These are phyloP conservation scores for Chaitophorus viminalis DNA, from an alignment of 2,888 invertebrate species.

Conservation along the genomic window DNA sequence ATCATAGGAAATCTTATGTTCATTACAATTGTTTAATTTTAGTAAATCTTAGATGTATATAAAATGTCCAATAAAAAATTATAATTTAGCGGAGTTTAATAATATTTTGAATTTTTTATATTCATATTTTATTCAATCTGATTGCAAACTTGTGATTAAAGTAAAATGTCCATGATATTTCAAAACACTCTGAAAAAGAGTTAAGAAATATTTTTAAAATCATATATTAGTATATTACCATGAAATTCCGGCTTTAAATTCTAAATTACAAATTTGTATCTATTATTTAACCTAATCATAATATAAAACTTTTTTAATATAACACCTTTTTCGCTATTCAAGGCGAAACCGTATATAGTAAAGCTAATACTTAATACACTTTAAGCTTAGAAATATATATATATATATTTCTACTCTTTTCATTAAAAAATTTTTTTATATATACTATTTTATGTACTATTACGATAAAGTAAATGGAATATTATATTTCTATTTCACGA, in stretches of 20 bases:
- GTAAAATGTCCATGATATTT: background rate
- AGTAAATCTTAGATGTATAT: background rate
- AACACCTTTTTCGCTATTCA: background rate
- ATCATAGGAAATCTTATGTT: too few species aligned
- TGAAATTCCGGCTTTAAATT: background rate
- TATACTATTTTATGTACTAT: background rate
- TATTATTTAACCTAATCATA: background rate
- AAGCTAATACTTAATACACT: background rate
- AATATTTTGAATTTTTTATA: too few species aligned
- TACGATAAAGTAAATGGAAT: background rate
- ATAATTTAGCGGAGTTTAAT: too few species aligned
- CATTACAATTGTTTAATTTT: background rate
- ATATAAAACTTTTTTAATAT: background rate
- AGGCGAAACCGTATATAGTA: background rate
- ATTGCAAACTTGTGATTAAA: background rate
- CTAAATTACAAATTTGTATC: background rate
- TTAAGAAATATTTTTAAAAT: background rate
- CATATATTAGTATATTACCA: background rate
- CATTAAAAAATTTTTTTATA: background rate
- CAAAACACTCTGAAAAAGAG: background rate
- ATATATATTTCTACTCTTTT: background rate
- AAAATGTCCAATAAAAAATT: too few species aligned
- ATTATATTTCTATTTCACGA: background rate
- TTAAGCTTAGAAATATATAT: background rate
- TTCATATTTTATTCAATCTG: background rate